A percentile compares a stretch with the other conserved stretches of the same genome.
phyloP scores from a whole-genome alignment of 2,797 vertebrate genomes.

The Microcaecilia unicolor region DNA sequence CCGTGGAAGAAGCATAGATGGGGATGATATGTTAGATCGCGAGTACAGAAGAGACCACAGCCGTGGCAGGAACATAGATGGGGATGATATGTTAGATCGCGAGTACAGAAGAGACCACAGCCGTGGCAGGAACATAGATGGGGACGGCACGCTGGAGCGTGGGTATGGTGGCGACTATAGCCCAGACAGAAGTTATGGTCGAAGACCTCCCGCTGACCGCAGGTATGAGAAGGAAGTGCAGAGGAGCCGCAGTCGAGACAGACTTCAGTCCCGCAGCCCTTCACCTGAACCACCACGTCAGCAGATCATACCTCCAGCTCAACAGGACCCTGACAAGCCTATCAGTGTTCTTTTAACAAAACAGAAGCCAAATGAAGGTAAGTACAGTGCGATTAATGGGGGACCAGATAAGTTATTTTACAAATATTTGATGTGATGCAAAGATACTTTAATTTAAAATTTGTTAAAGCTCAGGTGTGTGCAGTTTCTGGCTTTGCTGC shows the following conservation, averaged over 20 bases:
- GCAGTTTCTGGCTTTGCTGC: too few species aligned
- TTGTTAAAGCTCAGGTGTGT: too few species aligned
- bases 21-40: slow-evolving; percentile 25
- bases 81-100: slow-evolving; percentile 25
- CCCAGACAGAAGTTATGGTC: slow-evolving; percentile 45
- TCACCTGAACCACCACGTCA: slow-evolving; percentile 44
- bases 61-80: slow-evolving; percentile 49
- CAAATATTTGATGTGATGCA: too few species aligned
- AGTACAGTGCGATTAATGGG: not conserved
- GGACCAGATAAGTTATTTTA: not conserved
- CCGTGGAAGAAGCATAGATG: slow-evolving; percentile 49
- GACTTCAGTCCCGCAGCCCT: slow-evolving; percentile 62
- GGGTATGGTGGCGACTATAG: slow-evolving; percentile 51
- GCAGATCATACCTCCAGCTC: slow-evolving; percentile 26
- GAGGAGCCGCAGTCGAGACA: slow-evolving; percentile 64
- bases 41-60: slow-evolving; percentile 51
- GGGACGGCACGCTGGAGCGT: slow-evolving; percentile 25
- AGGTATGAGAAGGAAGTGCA: slow-evolving; percentile 31
- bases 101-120: slow-evolving; percentile 51
- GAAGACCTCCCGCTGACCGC: slow-evolving; percentile 38
- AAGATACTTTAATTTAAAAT: too few species aligned
- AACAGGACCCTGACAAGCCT: slow-evolving; percentile 48
- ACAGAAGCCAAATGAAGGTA: slow-evolving; percentile 80
- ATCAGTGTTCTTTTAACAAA: slow-evolving; percentile 79
- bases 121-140: slow-evolving; percentile 49